Base-by-base conservation (phyloP, 2,797 vertebrate genomes). In the Oreochromis grahami region DNA sequence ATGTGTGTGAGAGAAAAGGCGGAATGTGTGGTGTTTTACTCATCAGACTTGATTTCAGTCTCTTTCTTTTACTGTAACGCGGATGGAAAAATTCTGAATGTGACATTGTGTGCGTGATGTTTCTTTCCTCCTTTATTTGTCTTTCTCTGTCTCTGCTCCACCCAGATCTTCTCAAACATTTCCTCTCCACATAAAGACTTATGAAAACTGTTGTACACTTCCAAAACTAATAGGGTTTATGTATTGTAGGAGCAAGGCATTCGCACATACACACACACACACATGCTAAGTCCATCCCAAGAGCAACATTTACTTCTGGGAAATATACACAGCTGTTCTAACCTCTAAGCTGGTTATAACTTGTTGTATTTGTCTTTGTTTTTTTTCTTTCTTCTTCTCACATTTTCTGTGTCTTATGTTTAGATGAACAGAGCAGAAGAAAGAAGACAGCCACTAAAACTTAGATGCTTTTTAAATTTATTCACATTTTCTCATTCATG, bases 171-270 rank as follows among this genome's bases (percentile, higher is more conserved):
- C 83, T 84, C 89, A 94, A 92, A 93, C 92, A 93, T 93, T 94
- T 93, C 88, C 89, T 91, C 88, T 86, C 88, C 88, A 83, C 89
- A 92, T 87, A 93, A 88, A 91, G 83, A 91, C 52, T 82, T 90
- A 90, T 77, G 85, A 88, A 92, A 93, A 90, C 87, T 79, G 76
- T 83, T 80, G 76, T 24, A 21, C 70, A 48, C 84, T 83, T 95
- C 94, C 93, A 95, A 95, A 92, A 93, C 94, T 94, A 95, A 95
- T 93, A 94, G 60, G 80, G 70, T 94, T 93, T 88, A 89, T 91
- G 82, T 84, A 86, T 94, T 89, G 86, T 88, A 86, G 79, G 85
- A 87, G 87, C 50, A 58, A 92, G 87, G 84, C 79, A 41, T 80
- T 77, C 38, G 26, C 84, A 6, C 87, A 74, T 58, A 82, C 84